Base-by-base conservation (phyloP, 2,113 vertebrate genomes). In the Macrotus californicus region DNA sequence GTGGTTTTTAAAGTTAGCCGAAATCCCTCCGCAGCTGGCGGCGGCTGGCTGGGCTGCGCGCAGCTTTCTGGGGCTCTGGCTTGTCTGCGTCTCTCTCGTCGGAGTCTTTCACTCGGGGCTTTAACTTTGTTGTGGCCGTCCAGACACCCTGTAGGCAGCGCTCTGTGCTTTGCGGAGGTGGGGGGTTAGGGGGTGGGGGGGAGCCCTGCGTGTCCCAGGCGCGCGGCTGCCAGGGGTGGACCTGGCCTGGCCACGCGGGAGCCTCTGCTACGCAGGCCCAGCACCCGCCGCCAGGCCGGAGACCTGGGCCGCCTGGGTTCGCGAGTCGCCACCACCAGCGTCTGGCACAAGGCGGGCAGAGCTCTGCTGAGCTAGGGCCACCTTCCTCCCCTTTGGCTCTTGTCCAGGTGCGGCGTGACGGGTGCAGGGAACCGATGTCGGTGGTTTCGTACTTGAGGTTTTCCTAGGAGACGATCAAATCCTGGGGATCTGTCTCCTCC, bases 21-120 rank as follows among this genome's bases (percentile, higher is more conserved):
- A 87, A 92, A 96, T 93, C 95, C 94, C 48, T 96, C 96, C 73
- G 96, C 95, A 97, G 95, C 96, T 95, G 96, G 95, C 80, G n/a
- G 90, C 83, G 54, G 82, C 86, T 93, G 90, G 79, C 59, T 36
- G 77, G 16, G 87, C 88, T 79, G 93, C 61, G 96, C 59, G 87
- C 87, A 66, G 90, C 36, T 77, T 73, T 94, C 48, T 18, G 59
- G 2, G 92, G 87, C 80, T 94, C 41, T 2, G 64, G 88, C 73
- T 61, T 84, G 72, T 66, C 61, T 1, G 70, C 46, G 14, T 90
- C 48, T 86, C 56, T 89, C 19, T 91, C 75, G 52, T 64, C 2
- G 0, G 67, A 87, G 92, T 85, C 81, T 91, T 61, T 67, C 24
- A 64, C 64, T 97, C 85, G 0, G 77, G 76, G 86, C 91, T 70